A percentile compares a stretch with the other conserved stretches of the same genome.
These are phyloP conservation scores for Crotalus viridis DNA, from an alignment of 2,113 vertebrate genomes.

Conservation along the genomic window DNA sequence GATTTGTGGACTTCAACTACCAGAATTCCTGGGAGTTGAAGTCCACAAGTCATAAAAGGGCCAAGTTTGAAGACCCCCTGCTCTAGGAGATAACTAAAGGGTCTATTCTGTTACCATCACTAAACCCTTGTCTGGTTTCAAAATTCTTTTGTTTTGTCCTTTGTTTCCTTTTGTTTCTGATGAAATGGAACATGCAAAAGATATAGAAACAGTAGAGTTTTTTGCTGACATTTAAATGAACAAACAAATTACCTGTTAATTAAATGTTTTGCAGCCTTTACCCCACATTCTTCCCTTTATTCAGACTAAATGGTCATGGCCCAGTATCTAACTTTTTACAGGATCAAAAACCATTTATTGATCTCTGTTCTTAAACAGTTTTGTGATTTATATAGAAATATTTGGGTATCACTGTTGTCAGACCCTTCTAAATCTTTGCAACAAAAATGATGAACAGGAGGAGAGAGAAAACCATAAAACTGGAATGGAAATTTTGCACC, in stretches of 20 bases:
- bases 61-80: no score
- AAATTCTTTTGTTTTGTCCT: background rate
- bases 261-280: background rate
- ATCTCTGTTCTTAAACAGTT: background rate
- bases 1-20: no score
- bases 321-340: background rate
- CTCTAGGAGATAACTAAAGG: background rate
- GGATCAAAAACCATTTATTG: background rate
- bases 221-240: background rate
- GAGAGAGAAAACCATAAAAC: slow-evolving; percentile 65
- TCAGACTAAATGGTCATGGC: background rate
- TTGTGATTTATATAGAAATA: slow-evolving; percentile 58
- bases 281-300: background rate
- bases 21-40: no score
- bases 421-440: slow-evolving; percentile 63
- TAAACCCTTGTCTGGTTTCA: background rate
- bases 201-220: background rate
- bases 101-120: background rate
- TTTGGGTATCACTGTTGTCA: slow-evolving; percentile 45
- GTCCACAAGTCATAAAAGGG: no score
- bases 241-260: background rate
- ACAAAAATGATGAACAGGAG: slow-evolving; percentile 61
- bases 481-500: slow-evolving; percentile 63
- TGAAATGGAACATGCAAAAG: background rate
- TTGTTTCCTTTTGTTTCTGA: background rate